A percentile compares a stretch with the other conserved stretches of the same genome.
These are phyloP conservation scores for Thamnaconus septentrionalis DNA, from an alignment of 2,113 vertebrate genomes.

Conservation along the genomic window DNA sequence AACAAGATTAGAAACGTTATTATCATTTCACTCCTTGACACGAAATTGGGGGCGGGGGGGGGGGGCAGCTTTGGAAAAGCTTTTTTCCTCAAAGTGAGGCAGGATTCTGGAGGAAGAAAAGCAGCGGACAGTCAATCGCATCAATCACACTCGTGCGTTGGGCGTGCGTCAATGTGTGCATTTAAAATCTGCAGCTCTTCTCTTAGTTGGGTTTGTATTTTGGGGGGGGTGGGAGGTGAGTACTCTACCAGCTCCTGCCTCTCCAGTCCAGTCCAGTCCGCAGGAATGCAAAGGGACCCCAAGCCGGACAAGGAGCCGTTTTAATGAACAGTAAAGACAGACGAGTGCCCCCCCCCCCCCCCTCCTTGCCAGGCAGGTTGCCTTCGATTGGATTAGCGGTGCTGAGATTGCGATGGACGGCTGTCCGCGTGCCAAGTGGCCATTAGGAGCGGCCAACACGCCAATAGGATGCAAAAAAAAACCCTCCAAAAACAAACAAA, in stretches of 20 bases:
- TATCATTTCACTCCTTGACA: constrained; percentile 62
- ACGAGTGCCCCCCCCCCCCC: constrained; percentile 39
- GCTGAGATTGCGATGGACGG: constrained; percentile 65
- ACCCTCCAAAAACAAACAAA: constrained; percentile 17
- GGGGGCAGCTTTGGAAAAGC: neutral
- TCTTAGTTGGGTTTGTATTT: constrained; percentile 21
- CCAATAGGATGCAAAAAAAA: constrained; percentile 17
- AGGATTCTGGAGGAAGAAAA: no score
- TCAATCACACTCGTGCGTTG: constrained; percentile 29
- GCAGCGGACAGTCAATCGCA: no score
- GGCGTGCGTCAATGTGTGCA: constrained; percentile 5
- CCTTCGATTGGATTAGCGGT: constrained; percentile 69
- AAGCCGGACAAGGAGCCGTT: constrained; percentile 45
- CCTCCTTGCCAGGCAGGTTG: constrained; percentile 69
- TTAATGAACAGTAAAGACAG: constrained; percentile 76
- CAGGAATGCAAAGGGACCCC: constrained; percentile 56
- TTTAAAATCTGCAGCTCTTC: constrained; percentile 31
- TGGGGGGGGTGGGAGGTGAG: constrained; percentile 1
- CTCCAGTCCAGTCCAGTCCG: constrained; percentile 22
- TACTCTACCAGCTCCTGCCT: constrained; percentile 27
- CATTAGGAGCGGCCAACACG: constrained; percentile 55
- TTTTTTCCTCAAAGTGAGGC: no score
- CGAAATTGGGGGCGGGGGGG: neutral
- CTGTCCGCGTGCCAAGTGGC: constrained; percentile 72
- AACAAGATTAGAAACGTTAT: constrained; percentile 82